Base-by-base conservation (phyloP, 1,140 invertebrate genomes). In the Nephotettix cincticeps region DNA sequence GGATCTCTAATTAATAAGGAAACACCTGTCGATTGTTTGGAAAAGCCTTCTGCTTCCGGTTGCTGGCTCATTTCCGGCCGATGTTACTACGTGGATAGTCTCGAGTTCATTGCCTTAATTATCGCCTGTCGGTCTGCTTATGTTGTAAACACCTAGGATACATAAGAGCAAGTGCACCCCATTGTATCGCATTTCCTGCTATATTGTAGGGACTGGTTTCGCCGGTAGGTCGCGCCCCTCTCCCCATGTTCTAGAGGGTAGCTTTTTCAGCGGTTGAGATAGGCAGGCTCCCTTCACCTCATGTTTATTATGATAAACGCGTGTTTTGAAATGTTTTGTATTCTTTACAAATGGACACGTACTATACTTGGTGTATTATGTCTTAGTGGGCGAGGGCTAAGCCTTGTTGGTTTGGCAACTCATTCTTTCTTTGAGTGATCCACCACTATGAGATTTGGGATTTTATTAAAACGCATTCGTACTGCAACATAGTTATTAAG, bases 331-430 rank as follows among this genome's bases (percentile, higher is more conserved):
- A 61, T 61, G 56, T 68, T 68, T 68, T 68, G 45, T 68, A 51
- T 54, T 68, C 51, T 54, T 25, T 67, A 67, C 64, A 67, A 43
- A 67, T 67, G 64, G 64, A 67, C 64, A 67, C 64, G 64, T 36
- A 25, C 64, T 67, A 36, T 36, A 36, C 32, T 36, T 14, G 32
- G 32, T 36, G 32, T 36, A 36, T 36, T 6, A 36, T 36, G 32
- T 36, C 32, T 36, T 36, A 36, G 4, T 36, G 4, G 14, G 4
- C 14, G 32, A 14, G 32, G 32, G 32, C 32, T 36, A n/a, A n/a
- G n/a, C n/a, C n/a, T n/a, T n/a, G n/a, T n/a, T n/a, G n/a, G n/a
- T n/a, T n/a, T n/a, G n/a, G n/a, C n/a, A n/a, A n/a, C n/a, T n/a
- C n/a, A n/a, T n/a, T n/a, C n/a, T n/a, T n/a, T n/a, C n/a, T n/a